These are phyloP conservation scores for Aplocera efformata DNA, from an alignment of 2,888 invertebrate genomes.

Conservation along the genomic window DNA sequence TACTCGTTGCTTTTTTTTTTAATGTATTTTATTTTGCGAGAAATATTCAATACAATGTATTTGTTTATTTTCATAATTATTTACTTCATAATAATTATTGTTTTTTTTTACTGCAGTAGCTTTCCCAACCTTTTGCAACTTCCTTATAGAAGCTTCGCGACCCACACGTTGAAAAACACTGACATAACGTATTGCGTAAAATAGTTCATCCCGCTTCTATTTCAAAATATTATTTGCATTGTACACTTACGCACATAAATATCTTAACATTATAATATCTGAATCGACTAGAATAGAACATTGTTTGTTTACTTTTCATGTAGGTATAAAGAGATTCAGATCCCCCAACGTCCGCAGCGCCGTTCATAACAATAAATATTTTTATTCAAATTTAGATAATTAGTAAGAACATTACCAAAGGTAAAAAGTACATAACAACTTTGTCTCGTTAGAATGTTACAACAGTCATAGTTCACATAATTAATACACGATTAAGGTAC, in stretches of 20 bases:
- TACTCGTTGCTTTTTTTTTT: no score
- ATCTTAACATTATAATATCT: constrained; percentile 19
- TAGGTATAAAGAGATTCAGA: constrained; percentile 36
- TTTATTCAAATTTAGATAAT: constrained; percentile 21
- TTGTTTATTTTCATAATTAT: no score
- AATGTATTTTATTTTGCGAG: no score
- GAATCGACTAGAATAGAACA: constrained; percentile 36
- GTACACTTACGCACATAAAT: not conserved
- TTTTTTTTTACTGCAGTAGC: no score
- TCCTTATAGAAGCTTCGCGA: no score
- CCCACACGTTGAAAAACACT: no score
- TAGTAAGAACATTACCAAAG: constrained; percentile 17
- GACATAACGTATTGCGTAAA: no score
- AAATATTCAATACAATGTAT: no score
- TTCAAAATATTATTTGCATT: not conserved
- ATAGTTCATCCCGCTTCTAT: not conserved
- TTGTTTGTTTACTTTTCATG: constrained; percentile 26
- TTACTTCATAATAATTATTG: no score
- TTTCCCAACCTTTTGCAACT: no score
- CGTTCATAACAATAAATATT: constrained; percentile 27
- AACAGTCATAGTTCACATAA: constrained; percentile 22
- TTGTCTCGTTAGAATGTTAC: constrained; percentile 16
- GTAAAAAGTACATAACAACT: constrained; percentile 26
- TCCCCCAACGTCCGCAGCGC: constrained; percentile 26
- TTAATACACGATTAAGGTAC: constrained; percentile 27